A percentile compares a stretch with the other conserved stretches of the same genome.
Conservation (phyloP, 2,113 vertebrate species). For the Ursus arctos region DNA sequence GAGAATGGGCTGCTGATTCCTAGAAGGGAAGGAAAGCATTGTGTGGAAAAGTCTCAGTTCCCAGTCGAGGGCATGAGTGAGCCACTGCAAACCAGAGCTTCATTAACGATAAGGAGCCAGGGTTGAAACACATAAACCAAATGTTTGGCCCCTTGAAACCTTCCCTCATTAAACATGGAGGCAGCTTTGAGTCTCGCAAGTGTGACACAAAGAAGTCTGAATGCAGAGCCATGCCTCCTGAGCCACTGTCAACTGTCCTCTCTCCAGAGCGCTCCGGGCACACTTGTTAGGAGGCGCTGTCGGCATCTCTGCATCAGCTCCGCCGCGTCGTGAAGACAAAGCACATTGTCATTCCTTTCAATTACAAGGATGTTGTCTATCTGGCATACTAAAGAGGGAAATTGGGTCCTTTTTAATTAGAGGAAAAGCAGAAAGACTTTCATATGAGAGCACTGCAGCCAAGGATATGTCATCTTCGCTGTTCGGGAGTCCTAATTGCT, state of each 20-base stretch:
- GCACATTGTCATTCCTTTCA: background rate
- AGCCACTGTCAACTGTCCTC: fast-evolving
- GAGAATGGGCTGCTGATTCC: background rate
- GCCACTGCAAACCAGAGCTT: background rate
- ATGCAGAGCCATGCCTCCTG: fast-evolving
- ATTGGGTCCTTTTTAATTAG: background rate
- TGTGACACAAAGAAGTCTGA: fast-evolving
- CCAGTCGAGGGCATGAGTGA: background rate
- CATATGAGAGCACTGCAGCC: background rate
- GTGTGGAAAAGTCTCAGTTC: background rate
- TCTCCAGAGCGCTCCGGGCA: fast-evolving
- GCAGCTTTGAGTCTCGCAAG: background rate
- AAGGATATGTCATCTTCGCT: background rate
- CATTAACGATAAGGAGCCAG: background rate
- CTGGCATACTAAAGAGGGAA: background rate
- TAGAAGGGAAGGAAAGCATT: background rate
- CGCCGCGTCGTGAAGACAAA: fast-evolving
- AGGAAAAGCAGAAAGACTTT: background rate
- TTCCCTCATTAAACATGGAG: background rate
- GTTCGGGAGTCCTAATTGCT: background rate
- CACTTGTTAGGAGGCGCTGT: fast-evolving
- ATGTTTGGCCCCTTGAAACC: too few relatives aligned
- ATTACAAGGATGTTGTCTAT: background rate
- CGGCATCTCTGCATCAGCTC: fast-evolving
- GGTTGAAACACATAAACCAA: background rate